Conservation (phyloP, 2,797 vertebrate species). For the Ctenochaetus hawaiiensis region DNA sequence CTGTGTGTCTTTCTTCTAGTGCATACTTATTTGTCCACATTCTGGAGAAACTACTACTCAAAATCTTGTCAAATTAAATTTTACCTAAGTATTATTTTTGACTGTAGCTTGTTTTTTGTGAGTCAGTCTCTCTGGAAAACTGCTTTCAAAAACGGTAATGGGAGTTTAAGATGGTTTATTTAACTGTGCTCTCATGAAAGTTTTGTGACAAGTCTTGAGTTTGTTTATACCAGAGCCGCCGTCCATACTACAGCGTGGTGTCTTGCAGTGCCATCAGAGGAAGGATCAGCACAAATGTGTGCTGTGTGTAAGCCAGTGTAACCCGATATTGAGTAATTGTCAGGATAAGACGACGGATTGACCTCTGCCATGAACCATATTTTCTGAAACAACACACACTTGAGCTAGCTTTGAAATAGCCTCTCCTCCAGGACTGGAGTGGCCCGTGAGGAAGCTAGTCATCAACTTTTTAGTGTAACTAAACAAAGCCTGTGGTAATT, state of each 20-base stretch:
- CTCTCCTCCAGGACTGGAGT: constrained; percentile 53
- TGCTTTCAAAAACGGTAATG: background rate
- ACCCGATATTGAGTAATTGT: constrained; percentile 77
- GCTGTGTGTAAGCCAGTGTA: constrained; percentile 64
- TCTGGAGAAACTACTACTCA: background rate
- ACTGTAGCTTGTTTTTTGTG: background rate
- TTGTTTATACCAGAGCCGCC: constrained; percentile 49
- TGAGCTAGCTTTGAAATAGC: constrained; percentile 71
- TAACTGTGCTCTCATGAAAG: constrained; percentile 6
- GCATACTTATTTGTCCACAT: background rate
- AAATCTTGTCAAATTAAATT: background rate
- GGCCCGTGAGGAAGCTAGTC: constrained; percentile 63
- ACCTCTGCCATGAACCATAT: constrained; percentile 79
- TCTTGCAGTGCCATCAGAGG: constrained; percentile 58
- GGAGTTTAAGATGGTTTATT: constrained; percentile 31
- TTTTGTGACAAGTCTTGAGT: too few relatives aligned
- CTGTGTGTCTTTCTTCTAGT: background rate
- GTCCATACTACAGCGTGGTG: constrained; percentile 31
- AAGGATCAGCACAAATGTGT: constrained; percentile 63
- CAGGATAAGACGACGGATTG: constrained; percentile 79
- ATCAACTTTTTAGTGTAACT: constrained; percentile 70
- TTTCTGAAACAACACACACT: constrained; percentile 81
- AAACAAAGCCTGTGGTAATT: constrained; percentile 72
- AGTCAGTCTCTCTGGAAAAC: background rate
- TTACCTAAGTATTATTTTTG: background rate